A percentile compares a stretch with the other conserved stretches of the same genome.
Evolutionary conservation across 2,888 invertebrate species (phyloP).

Genomic region (Ctena decussata): DNA sequence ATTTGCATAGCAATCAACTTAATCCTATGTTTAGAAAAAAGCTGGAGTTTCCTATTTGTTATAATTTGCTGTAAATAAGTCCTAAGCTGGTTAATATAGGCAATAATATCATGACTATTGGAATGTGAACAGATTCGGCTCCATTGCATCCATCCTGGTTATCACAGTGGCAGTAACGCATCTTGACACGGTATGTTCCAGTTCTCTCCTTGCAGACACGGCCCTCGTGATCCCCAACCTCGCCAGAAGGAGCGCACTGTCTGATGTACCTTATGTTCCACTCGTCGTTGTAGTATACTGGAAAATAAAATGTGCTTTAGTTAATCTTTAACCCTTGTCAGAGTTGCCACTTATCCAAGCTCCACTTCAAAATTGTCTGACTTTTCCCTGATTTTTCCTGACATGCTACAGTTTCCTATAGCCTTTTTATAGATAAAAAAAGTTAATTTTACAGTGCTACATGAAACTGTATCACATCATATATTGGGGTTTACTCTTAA

Average conservation of each 20-base stretch:
- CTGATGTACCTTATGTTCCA: constrained; percentile 86
- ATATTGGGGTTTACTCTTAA: too few species aligned
- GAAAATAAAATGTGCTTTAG: too few species aligned
- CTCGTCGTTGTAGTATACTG: constrained; percentile 85
- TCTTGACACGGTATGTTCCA: constrained; percentile 85
- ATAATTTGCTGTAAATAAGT: not conserved
- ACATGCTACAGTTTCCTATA: too few species aligned
- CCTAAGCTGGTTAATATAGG: constrained; percentile 40
- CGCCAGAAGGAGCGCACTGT: constrained; percentile 86
- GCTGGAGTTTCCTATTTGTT: too few species aligned
- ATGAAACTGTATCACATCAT: too few species aligned
- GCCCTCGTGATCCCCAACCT: constrained; percentile 85
- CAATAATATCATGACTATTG: constrained; percentile 44
- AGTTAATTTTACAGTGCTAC: too few species aligned
- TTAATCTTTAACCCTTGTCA: too few species aligned
- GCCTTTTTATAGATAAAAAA: too few species aligned
- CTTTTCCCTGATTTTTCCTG: too few species aligned
- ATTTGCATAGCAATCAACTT: constrained; percentile 3
- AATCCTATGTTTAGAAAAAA: not conserved
- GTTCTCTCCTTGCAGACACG: constrained; percentile 85
- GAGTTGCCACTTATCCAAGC: too few species aligned
- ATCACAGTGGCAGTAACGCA: constrained; percentile 87
- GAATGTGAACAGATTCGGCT: constrained; percentile 49
- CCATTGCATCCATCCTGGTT: constrained; percentile 87
- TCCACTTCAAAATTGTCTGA: too few species aligned